Percentiles rank a stretch among this genome's conserved stretches.
phyloP scores from a whole-genome alignment of 2,888 invertebrate species.

The Leucozona laternaria region DNA sequence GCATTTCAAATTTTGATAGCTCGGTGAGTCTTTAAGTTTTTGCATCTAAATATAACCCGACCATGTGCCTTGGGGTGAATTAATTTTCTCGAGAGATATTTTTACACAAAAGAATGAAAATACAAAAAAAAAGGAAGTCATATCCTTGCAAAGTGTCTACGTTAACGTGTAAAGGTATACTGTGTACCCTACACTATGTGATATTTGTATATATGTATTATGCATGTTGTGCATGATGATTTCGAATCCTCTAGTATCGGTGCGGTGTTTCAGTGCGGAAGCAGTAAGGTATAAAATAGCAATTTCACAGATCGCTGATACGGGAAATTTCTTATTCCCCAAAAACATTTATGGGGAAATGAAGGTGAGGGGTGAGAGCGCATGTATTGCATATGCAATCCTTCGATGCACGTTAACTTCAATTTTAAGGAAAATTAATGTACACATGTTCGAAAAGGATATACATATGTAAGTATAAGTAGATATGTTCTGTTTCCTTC shows the following conservation, averaged over 20 bases:
- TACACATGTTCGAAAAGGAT: conserved; percentile 61
- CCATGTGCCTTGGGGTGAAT: conserved; percentile 35
- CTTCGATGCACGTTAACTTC: conserved; percentile 75
- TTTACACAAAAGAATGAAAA: conserved; percentile 20
- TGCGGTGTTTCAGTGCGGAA: conserved; percentile 39
- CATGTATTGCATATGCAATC: conserved; percentile 73
- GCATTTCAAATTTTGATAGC: conserved; percentile 13
- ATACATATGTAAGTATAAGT: conserved; percentile 29
- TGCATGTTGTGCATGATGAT: conserved; percentile 10
- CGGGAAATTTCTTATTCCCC: conserved; percentile 70
- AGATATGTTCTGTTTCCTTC: background rate
- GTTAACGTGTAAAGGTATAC: background rate
- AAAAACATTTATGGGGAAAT: conserved; percentile 24
- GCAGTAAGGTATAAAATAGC: conserved; percentile 74
- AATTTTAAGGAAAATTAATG: conserved; percentile 75
- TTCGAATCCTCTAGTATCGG: conserved; percentile 25
- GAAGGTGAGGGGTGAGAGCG: background rate
- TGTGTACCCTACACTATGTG: background rate
- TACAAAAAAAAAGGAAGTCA: background rate
- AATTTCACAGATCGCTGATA: conserved; percentile 76
- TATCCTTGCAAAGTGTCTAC: conserved; percentile 10
- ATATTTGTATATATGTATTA: background rate
- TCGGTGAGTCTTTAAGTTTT: conserved; percentile 33
- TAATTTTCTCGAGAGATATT: conserved; percentile 62
- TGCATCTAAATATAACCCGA: background rate